Conservation (phyloP, 2,113 vertebrate species). For the Petroica traversi region DNA sequence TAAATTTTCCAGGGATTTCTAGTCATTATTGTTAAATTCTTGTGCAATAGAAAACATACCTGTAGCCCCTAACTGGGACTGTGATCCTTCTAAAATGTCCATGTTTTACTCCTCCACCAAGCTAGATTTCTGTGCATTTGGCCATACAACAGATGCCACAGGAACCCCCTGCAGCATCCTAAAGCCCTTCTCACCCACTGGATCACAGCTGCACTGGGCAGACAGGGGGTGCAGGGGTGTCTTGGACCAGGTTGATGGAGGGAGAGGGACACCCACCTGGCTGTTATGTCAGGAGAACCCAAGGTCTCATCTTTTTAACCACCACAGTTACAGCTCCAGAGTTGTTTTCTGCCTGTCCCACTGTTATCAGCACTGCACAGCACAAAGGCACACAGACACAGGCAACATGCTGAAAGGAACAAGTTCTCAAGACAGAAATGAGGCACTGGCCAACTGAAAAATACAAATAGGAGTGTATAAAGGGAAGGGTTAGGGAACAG, state of each 20-base stretch:
- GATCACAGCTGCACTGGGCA: neutral
- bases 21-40: neutral
- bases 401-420: neutral
- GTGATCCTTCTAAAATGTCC: neutral
- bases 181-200: neutral
- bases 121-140: neutral
- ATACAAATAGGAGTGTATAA: neutral
- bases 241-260: neutral
- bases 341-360: rapidly evolving
- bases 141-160: neutral
- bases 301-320: neutral
- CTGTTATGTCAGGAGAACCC: neutral
- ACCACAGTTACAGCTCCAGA: neutral
- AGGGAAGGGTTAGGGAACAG: neutral
- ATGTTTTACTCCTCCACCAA: neutral
- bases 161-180: neutral
- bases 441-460: neutral
- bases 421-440: neutral
- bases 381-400: neutral
- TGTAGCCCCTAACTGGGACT: neutral
- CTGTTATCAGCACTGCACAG: neutral
- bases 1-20: neutral
- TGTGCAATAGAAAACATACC: neutral
- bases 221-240: neutral
- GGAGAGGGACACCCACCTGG: neutral